Evolutionary conservation across 2,888 invertebrate genomes (phyloP), one percentile per base, ranked within the genome.

Genomic region (Trisateles emortualis): DNA sequence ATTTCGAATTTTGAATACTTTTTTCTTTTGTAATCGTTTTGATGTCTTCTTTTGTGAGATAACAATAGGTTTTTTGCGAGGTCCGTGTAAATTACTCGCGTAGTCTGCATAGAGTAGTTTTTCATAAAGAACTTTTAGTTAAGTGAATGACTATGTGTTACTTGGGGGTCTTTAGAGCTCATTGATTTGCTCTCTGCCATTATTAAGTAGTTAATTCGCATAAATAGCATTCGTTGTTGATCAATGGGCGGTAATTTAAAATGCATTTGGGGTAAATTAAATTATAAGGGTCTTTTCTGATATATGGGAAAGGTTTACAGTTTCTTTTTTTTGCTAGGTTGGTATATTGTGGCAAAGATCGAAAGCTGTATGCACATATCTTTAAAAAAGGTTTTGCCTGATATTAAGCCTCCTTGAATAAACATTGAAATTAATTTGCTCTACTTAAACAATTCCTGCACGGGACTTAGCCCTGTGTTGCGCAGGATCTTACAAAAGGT

Each of bases 31-130:
- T 42, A 46, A 53, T 52, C 46, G 50, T 59, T 73, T 70, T 88
- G 90, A 92, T 88, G 86, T 92, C 92, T 92, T 91, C 92, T 85
- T 90, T 92, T 92, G 87, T 90, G 83, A 75, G 77, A 64, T 64
- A 76, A 91, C 90, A 92, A 91, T 84, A 59, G 85, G 11, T 79
- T 90, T 92, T 91, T 91, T 88, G 90, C 90, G 81, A 79, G 47
- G 51, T 52, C 55, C 64, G 72, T 83, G 78, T 84, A 88, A 90
- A 89, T 86, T 86, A 83, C 80, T 79, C 75, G 80, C 80, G 81
- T 76, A 74, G 79, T 76, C 73, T 72, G 80, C 80, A 81, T 76
- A 74, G 79, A 76, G 74, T 72, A 74, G 78, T 84, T 86, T 87
- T 85, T 81, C 72, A 54, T 63, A 72, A 77, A 81, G 78, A 81